Conservation (phyloP, 2,113 vertebrate genomes). For the Phylloscopus whistleri region DNA sequence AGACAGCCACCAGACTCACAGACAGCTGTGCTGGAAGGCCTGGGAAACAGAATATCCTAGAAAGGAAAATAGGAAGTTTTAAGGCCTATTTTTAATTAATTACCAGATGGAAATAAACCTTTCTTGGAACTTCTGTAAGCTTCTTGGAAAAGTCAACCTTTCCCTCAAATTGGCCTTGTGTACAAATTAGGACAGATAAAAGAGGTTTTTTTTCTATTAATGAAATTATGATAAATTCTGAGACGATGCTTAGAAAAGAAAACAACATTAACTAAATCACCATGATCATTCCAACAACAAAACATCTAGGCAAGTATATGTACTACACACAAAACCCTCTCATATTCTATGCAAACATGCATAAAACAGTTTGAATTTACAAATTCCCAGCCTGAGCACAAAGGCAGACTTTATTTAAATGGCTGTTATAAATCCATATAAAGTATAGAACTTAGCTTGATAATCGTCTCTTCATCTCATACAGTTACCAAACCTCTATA, state of each 20-base stretch:
- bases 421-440: neutral
- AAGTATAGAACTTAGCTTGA: neutral
- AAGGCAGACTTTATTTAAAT: neutral
- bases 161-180: neutral
- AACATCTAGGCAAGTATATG: neutral
- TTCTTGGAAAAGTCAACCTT: neutral
- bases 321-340: neutral
- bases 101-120: neutral
- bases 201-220: neutral
- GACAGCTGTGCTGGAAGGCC: neutral
- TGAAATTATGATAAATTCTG: neutral
- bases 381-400: neutral
- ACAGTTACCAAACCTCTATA: neutral
- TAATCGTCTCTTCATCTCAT: neutral
- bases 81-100: neutral
- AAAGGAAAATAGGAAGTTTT: neutral
- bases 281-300: neutral
- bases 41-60: neutral
- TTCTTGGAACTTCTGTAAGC: neutral
- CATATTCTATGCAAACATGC: neutral
- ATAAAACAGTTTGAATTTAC: neutral
- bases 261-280: neutral
- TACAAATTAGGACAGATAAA: neutral
- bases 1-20: neutral
- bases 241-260: neutral